These are phyloP conservation scores for Brachionus sp. DNA, from an alignment of 1,140 invertebrate species.

Conservation along the genomic window DNA sequence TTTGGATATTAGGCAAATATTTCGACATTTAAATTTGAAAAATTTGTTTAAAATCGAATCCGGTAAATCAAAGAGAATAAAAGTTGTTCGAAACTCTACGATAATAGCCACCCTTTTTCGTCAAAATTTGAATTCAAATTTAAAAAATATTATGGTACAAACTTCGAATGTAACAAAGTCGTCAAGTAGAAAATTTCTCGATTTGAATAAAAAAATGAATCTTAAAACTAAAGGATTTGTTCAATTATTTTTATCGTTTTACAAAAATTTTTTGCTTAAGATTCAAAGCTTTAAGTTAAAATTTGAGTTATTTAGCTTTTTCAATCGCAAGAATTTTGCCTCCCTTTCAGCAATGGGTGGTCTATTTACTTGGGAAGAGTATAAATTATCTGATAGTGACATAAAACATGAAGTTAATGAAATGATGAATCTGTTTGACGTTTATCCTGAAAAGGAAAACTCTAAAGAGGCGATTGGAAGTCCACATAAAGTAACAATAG, in stretches of 20 bases:
- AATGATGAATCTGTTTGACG: slow-evolving; percentile 16
- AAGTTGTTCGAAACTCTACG: not conserved
- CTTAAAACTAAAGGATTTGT: not conserved
- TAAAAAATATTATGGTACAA: not conserved
- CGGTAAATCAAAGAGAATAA: not conserved
- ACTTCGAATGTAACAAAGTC: not conserved
- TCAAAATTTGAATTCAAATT: not conserved
- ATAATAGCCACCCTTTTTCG: not conserved
- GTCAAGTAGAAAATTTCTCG: not conserved
- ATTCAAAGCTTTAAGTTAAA: not conserved
- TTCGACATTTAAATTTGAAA: not conserved
- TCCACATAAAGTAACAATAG: not conserved
- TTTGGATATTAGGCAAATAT: not conserved
- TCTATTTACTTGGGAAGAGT: slow-evolving; percentile 42
- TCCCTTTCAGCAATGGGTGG: not conserved
- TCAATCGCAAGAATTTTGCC: not conserved
- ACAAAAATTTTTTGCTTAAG: slow-evolving; percentile 9
- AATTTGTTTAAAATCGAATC: not conserved
- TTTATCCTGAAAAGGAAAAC: not conserved
- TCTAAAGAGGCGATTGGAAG: not conserved
- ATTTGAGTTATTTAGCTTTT: not conserved
- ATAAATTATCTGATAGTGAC: slow-evolving; percentile 6
- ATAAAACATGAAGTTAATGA: slow-evolving; percentile 35
- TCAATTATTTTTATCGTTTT: not conserved
- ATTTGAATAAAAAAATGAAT: slow-evolving; percentile 8